Base-by-base conservation (phyloP, 37 sponge, comb jelly and placozoan genomes). In the Sycon ciliatum region DNA sequence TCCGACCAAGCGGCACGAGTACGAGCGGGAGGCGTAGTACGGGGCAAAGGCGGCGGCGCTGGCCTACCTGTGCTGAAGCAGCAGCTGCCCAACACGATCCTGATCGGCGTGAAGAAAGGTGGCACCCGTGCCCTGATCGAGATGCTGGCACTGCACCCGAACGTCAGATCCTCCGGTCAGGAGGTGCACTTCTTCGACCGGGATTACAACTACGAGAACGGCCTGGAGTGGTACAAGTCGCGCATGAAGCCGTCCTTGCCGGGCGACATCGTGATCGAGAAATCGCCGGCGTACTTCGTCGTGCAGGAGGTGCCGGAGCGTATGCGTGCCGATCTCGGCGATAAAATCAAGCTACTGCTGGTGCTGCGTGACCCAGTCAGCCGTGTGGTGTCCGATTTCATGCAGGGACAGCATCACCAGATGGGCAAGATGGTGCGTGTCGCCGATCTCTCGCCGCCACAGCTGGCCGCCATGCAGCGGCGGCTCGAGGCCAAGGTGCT, bases 171-270 rank as follows among this genome's bases (percentile, higher is more conserved):
- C 27, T 73, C 86, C 7, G 22, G 33, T 23, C 58, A 53, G 9
- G 94, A 93, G 42, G 35, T 85, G 2, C 94, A 93, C 73, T 93
- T 73, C 72, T 93, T 88, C 65, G 94, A 93, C 76, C 34, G 66
- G 16, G 74, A 79, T 32, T 74, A 73, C 4, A 80, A 82, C 72
- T 85, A 75, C 67, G 49, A 32, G n/a, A 69, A 61, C 33, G 89
- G 89, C 3, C 30, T 81, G 9, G 73, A 85, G 32, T 85, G 77
- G 80, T 93, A 93, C 65, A 74, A 82, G 2, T 38, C 75, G 24
- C 57, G 40, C 49, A 79, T 93, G 86, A 86, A 89, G 2, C 20
- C 37, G 18, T 72, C 83, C 34, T 26, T 0, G 9, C 33, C 37
- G 2, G 57, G 65, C 16, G 70, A 80, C 31, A 57, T 93, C 22